Conservation (phyloP, 2,888 invertebrate species). For the Cephus pygmeus region DNA sequence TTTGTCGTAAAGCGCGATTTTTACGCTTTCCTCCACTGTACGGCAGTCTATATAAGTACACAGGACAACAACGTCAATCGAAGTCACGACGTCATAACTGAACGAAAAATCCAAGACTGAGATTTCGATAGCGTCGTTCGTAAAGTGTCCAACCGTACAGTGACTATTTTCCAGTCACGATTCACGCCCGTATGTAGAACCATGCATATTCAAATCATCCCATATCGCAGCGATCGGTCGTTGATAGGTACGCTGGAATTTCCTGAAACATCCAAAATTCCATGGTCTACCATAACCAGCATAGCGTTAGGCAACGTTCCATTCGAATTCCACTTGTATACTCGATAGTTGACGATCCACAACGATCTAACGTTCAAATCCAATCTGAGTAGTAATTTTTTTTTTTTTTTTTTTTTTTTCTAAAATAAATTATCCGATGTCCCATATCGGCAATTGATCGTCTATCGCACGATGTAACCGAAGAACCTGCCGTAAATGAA, state of each 20-base stretch:
- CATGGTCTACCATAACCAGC: neutral
- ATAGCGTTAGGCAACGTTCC: neutral
- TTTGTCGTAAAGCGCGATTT: conserved; percentile 5
- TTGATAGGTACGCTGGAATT: neutral
- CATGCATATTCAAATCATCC: neutral
- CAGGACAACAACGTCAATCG: neutral
- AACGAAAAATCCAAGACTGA: neutral
- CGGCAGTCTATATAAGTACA: neutral
- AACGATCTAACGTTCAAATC: neutral
- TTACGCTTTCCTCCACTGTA: neutral
- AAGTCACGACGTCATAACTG: neutral
- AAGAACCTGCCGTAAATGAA: neutral
- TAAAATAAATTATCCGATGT: neutral
- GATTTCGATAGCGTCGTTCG: neutral
- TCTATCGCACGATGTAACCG: neutral
- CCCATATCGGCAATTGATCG: neutral
- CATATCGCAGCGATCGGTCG: neutral
- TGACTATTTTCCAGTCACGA: neutral
- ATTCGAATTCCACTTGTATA: neutral
- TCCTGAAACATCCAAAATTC: neutral
- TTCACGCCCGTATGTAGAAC: neutral
- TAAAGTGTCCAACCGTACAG: neutral
- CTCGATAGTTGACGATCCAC: neutral
- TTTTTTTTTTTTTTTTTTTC: neutral
- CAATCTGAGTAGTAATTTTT: neutral